Base-by-base conservation (phyloP, 1,140 invertebrate species). In the Cotesia typhae region DNA sequence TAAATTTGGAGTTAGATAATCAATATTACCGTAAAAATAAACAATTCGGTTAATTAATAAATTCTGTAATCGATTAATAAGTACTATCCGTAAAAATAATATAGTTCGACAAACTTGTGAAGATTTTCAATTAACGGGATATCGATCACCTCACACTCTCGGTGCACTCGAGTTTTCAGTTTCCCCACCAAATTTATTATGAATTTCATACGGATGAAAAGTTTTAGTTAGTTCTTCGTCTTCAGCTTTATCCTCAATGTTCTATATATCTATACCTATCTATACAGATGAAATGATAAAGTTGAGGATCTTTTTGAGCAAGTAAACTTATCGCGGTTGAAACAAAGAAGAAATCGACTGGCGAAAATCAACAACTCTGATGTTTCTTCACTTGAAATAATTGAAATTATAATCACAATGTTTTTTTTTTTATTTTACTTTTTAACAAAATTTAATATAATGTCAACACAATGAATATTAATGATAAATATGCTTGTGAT, bases 101-200 rank as follows among this genome's bases (percentile, higher is more conserved):
- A 47, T 14, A 64, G 28, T 12, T 37, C 17, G n/a, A 41, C 38
- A 38, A 38, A 41, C 37, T 64, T 64, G 9, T 38, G 17, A 66
- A 66, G 41, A 66, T 52, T 66, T 66, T 52, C 64, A n/a, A 66
- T 66, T 66, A 66, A 37, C 64, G 38, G 10, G 38, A 52, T 51
- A 66, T 66, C 64, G 64, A 66, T 66, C 17, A 64, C 14, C 41
- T 61, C n/a, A 14, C 38, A 51, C 20, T 12, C 5, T 12, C 64
- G 28, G 28, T 28, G 28, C 28, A n/a, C 20, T 53, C 28, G 10
- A 51, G 60, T 52, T 71, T 53, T 6, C 5, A 66, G 38, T 74
- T 52, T 59, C 57, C 53, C 38, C 63, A 57, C 64, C 38, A 68
- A 72, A 75, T 72, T 72, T 65, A 47, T 75, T 72, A 75, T 67